phyloP scores from a whole-genome alignment of 2,113 vertebrate genomes.

The Sigmodon hispidus region DNA sequence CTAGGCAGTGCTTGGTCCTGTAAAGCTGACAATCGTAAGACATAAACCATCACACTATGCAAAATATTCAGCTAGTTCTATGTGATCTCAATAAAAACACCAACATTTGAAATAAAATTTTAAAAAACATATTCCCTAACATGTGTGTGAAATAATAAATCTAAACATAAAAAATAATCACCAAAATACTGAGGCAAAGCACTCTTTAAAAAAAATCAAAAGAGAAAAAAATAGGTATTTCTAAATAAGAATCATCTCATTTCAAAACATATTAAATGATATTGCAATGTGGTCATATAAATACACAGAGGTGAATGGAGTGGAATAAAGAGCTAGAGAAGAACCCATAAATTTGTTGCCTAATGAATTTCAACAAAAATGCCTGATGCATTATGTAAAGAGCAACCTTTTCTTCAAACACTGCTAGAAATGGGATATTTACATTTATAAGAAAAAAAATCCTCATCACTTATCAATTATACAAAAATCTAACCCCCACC shows the following conservation, averaged over 20 bases:
- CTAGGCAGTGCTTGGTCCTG: not conserved
- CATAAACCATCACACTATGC: not conserved
- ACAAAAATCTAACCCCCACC: not conserved
- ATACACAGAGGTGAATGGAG: not conserved
- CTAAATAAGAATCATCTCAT: not conserved
- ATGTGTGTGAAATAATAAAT: not conserved
- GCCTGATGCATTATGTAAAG: not conserved
- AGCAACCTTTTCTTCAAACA: not conserved
- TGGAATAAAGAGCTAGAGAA: no score
- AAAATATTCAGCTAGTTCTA: not conserved
- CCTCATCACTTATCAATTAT: not conserved
- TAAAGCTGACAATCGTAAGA: not conserved
- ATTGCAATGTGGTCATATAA: not conserved
- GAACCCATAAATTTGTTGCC: fast-evolving
- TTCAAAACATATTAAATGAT: not conserved
- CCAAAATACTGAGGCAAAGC: not conserved
- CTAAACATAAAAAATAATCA: not conserved
- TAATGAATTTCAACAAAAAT: not conserved
- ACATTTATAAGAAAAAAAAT: not conserved
- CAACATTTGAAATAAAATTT: not conserved
- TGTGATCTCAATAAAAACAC: not conserved
- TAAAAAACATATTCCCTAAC: not conserved
- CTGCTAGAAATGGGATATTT: not conserved
- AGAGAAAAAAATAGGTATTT: not conserved
- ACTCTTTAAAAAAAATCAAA: not conserved